A percentile compares a stretch with the other conserved stretches of the same genome.
phyloP scores from a whole-genome alignment of 2,888 invertebrate species.

The Smittia sp. region DNA sequence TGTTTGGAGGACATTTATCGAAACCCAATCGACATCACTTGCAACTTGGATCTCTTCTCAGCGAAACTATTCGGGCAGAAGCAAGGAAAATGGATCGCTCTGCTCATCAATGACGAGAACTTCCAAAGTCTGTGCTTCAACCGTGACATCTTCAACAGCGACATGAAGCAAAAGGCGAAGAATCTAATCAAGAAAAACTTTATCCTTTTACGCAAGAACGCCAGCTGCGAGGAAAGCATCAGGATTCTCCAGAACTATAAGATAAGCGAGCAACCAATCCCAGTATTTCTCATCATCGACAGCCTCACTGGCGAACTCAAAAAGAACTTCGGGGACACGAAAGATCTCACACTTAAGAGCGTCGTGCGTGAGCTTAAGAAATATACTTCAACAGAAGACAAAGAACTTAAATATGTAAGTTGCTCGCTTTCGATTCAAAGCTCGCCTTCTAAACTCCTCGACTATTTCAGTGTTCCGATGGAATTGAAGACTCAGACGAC shows the following conservation, averaged over 20 bases:
- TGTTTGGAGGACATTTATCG: slow-evolving; percentile 29
- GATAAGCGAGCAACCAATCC: not conserved
- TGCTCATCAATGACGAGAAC: slow-evolving; percentile 35
- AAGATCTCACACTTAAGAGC: not conserved
- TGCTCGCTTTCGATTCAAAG: not conserved
- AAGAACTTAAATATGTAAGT: slow-evolving; percentile 27
- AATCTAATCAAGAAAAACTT: slow-evolving; percentile 21
- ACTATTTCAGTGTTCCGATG: not conserved
- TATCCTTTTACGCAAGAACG: slow-evolving; percentile 22
- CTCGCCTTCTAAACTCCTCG: not conserved
- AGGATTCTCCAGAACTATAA: slow-evolving; percentile 29
- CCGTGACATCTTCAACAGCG: slow-evolving; percentile 30
- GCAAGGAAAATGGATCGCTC: slow-evolving; percentile 23
- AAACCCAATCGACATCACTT: slow-evolving; percentile 28
- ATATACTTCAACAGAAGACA: not conserved
- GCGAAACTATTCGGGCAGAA: slow-evolving; percentile 21
- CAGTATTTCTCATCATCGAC: slow-evolving; percentile 29
- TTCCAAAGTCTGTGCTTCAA: slow-evolving; percentile 27
- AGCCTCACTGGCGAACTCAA: slow-evolving; percentile 18
- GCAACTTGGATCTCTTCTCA: not conserved
- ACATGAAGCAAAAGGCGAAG: not conserved
- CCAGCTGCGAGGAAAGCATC: not conserved
- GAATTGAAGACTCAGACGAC: slow-evolving; percentile 8
- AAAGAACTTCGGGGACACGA: slow-evolving; percentile 26
- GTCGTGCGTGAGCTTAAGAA: slow-evolving; percentile 17